These are phyloP conservation scores for Epinephelus cyanopodus DNA, from an alignment of 2,113 vertebrate species.

Conservation along the genomic window DNA sequence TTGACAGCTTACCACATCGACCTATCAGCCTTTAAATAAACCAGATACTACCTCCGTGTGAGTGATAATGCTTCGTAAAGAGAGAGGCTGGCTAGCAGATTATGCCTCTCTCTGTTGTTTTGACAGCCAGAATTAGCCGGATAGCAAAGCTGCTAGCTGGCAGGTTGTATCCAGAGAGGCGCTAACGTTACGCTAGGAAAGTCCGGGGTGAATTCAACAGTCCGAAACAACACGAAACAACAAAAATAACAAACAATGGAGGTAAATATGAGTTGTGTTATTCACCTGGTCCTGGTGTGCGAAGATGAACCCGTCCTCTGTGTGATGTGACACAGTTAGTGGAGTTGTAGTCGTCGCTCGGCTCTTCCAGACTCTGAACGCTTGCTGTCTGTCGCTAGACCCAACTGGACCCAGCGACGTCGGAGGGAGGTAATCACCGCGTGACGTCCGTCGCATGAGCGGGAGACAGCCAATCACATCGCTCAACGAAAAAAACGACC, in stretches of 20 bases:
- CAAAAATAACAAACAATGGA: background rate
- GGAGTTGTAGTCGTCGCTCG: conserved; percentile 24
- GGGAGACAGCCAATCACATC: conserved; percentile 71
- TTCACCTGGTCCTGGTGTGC: conserved; percentile 52
- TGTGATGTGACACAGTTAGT: background rate
- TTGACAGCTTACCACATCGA: conserved; percentile 65
- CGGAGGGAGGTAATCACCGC: conserved; percentile 12
- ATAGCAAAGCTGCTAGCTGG: conserved; percentile 75
- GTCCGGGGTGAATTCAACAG: conserved; percentile 44
- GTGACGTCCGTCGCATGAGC: conserved; percentile 83
- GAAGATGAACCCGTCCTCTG: conserved; percentile 26
- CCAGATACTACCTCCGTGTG: background rate
- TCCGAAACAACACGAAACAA: conserved; percentile 46
- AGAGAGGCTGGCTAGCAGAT: conserved; percentile 60
- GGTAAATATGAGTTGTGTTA: background rate
- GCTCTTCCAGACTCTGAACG: conserved; percentile 14
- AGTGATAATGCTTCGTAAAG: background rate
- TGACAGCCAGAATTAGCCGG: conserved; percentile 78
- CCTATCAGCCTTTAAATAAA: background rate
- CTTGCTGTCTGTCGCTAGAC: conserved; percentile 31
- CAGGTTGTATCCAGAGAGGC: conserved; percentile 40
- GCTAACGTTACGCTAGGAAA: conserved; percentile 48
- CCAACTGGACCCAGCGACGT: conserved; percentile 65
- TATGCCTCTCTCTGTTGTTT: conserved; percentile 68
- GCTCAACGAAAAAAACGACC: background rate